Percentiles rank a stretch among this genome's conserved stretches.
These are phyloP conservation scores for Lepidothrix coronata DNA, from an alignment of 2,113 vertebrate genomes.

Conservation along the genomic window DNA sequence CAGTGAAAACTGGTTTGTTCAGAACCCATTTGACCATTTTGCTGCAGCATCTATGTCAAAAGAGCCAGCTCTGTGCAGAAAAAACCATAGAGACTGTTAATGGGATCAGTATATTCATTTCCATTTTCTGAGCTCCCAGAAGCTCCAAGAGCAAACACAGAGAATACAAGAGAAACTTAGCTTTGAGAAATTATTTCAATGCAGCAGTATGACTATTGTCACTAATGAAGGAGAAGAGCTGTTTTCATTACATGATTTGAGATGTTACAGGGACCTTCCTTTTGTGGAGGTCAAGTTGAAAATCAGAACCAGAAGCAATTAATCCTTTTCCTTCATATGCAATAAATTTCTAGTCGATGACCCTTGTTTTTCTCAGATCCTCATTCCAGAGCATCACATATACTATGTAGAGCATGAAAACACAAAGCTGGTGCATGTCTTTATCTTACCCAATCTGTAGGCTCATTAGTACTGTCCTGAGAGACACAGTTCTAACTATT, in stretches of 20 bases:
- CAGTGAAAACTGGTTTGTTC: background rate
- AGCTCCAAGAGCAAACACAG: background rate
- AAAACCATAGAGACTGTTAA: background rate
- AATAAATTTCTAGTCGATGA: background rate
- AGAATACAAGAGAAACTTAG: background rate
- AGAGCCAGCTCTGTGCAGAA: background rate
- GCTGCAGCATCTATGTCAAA: background rate
- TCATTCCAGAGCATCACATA: background rate
- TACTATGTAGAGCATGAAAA: background rate
- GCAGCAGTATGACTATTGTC: background rate
- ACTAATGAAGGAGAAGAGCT: background rate
- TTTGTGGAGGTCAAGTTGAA: background rate
- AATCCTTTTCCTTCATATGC: background rate
- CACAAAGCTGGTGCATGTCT: background rate
- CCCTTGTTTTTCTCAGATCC: background rate
- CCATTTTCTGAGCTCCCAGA: background rate
- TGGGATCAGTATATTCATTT: background rate
- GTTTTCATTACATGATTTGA: background rate
- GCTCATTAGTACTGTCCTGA: background rate
- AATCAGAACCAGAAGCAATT: background rate
- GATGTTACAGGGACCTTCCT: background rate
- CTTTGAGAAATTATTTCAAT: background rate
- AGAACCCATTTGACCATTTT: background rate
- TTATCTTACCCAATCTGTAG: background rate
- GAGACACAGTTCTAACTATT: constrained; percentile 14